Evolutionary conservation across 1,140 invertebrate species (phyloP).

Genomic region (Bombus fervidus): DNA sequence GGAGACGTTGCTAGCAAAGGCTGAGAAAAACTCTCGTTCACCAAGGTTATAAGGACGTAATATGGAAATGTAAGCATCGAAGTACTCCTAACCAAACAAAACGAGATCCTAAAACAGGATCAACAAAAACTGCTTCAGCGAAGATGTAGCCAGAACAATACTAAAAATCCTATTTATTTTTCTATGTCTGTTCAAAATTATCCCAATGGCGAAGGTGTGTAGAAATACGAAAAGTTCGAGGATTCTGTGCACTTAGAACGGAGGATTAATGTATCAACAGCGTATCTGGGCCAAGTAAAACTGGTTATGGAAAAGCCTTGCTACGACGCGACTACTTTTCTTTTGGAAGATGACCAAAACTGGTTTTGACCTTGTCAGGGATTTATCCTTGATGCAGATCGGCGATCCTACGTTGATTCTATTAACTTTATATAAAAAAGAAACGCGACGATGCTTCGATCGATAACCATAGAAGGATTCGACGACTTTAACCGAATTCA

Average conservation of each 20-base stretch:
- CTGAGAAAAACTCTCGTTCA: too few relatives aligned
- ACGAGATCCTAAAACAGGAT: too few relatives aligned
- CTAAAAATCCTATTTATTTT: background rate
- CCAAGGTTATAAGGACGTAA: too few relatives aligned
- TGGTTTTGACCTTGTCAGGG: conserved; percentile 57
- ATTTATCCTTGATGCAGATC: conserved; percentile 44
- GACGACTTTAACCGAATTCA: background rate
- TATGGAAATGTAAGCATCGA: too few relatives aligned
- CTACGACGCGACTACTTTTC: conserved; percentile 51
- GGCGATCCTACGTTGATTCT: conserved; percentile 45
- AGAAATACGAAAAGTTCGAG: conserved; percentile 12
- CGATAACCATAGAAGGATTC: background rate
- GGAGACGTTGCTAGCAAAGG: too few relatives aligned
- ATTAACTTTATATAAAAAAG: background rate
- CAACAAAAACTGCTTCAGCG: too few relatives aligned
- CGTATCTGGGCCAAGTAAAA: conserved; percentile 66
- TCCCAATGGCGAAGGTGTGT: background rate
- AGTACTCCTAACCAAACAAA: too few relatives aligned
- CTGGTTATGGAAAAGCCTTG: conserved; percentile 67
- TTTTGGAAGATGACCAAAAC: conserved; percentile 64
- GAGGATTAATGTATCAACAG: conserved; percentile 40
- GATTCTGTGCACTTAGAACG: background rate
- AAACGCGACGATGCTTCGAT: background rate
- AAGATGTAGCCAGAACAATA: background rate
- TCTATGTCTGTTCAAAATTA: background rate